phyloP scores from a whole-genome alignment of 2,888 invertebrate genomes.

The Watsonalla binaria region DNA sequence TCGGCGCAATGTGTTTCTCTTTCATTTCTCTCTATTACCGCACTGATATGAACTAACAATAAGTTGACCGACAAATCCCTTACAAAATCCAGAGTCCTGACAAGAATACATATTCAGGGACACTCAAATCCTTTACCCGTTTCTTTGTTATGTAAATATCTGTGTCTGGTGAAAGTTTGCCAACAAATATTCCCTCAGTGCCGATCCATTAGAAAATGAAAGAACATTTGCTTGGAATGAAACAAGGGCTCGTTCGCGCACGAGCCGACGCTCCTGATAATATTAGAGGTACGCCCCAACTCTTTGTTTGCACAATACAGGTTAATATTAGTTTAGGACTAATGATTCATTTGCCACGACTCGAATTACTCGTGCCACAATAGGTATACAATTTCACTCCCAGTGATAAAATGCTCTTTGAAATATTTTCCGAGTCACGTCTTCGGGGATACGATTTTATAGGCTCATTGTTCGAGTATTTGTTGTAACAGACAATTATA shows the following conservation, averaged over 20 bases:
- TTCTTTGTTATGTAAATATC: slow-evolving; percentile 72
- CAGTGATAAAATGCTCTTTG: slow-evolving; percentile 7
- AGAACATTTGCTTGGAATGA: slow-evolving; percentile 56
- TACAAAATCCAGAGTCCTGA: slow-evolving; percentile 56
- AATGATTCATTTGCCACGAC: slow-evolving; percentile 61
- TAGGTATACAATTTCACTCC: slow-evolving; percentile 29
- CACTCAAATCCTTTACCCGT: slow-evolving; percentile 56
- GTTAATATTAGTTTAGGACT: slow-evolving; percentile 68
- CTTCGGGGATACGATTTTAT: slow-evolving; percentile 10
- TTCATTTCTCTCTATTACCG: slow-evolving; percentile 23
- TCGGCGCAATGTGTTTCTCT: too few species aligned
- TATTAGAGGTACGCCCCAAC: slow-evolving; percentile 44
- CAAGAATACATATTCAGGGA: slow-evolving; percentile 61
- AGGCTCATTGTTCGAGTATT: not conserved
- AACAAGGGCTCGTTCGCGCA: slow-evolving; percentile 39
- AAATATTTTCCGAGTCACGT: slow-evolving; percentile 15
- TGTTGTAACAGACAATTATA: slow-evolving; percentile 1
- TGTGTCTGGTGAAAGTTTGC: slow-evolving; percentile 58
- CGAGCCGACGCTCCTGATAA: slow-evolving; percentile 29
- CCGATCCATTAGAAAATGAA: slow-evolving; percentile 72
- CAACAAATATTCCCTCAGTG: slow-evolving; percentile 59
- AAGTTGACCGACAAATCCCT: slow-evolving; percentile 67
- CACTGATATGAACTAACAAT: slow-evolving; percentile 48
- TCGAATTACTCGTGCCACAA: slow-evolving; percentile 39
- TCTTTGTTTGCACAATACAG: slow-evolving; percentile 51